Evolutionary conservation across 1,140 invertebrate genomes (phyloP).

Genomic region (Sinella curviseta): DNA sequence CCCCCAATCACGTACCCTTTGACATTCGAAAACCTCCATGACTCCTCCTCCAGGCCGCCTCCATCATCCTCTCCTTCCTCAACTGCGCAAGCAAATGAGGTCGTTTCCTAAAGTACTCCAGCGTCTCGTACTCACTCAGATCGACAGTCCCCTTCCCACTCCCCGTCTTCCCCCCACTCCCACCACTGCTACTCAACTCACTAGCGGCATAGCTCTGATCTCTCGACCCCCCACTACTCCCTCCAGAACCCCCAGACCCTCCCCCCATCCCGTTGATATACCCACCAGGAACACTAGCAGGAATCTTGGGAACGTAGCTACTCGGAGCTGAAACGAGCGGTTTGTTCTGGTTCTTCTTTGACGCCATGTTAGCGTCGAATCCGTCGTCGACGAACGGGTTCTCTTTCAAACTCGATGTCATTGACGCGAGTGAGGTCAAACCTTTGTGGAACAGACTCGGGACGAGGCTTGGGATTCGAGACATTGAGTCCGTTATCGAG

Average conservation of each 20-base stretch:
- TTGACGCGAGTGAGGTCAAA: slow-evolving; percentile 26
- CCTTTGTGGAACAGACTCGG: slow-evolving; percentile 19
- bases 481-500: slow-evolving; percentile 12
- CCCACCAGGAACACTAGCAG: slow-evolving; percentile 32
- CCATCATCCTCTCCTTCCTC: background rate
- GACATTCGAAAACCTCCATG: background rate
- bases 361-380: background rate
- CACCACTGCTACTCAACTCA: background rate
- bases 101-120: slow-evolving; percentile 48
- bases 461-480: background rate
- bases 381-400: slow-evolving; percentile 29
- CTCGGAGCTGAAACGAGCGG: background rate
- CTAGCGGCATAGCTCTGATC: background rate
- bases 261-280: background rate
- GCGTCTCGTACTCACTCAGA: slow-evolving; percentile 32
- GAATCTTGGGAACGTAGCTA: background rate
- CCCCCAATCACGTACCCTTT: background rate
- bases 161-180: background rate
- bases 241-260: too few species aligned
- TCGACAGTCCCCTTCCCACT: background rate
- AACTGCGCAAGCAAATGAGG: slow-evolving; percentile 39
- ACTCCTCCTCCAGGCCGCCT: background rate
- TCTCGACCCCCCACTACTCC: background rate
- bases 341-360: background rate
- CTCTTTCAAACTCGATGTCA: slow-evolving; percentile 23